A percentile compares a stretch with the other conserved stretches of the same genome.
Evolutionary conservation across 2,113 vertebrate species (phyloP).

Genomic region (Halcyon senegalensis): DNA sequence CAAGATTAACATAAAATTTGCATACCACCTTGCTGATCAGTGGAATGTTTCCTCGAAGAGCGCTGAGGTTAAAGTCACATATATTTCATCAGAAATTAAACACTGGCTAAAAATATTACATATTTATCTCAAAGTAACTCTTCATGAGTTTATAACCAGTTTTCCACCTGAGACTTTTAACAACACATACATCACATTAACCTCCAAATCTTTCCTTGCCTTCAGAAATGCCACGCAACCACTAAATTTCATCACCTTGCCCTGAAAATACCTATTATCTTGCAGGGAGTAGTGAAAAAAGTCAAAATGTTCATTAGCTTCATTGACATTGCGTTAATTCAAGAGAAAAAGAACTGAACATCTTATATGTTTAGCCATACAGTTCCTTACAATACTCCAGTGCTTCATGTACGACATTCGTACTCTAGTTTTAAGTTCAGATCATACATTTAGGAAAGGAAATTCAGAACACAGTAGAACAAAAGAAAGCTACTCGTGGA

Average conservation of each 20-base stretch:
- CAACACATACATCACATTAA: neutral
- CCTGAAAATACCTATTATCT: neutral
- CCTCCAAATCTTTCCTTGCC: neutral
- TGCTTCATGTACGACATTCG: neutral
- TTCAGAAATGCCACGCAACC: neutral
- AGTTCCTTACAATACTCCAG: neutral
- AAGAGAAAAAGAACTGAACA: neutral
- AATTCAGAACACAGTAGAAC: neutral
- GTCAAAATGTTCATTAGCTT: neutral
- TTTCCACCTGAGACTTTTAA: neutral
- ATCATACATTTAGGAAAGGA: neutral
- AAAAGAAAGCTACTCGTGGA: neutral
- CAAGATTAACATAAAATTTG: slow-evolving; percentile 51
- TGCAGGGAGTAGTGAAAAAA: neutral
- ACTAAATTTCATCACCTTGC: neutral
- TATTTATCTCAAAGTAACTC: neutral
- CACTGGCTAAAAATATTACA: neutral
- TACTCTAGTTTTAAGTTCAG: neutral
- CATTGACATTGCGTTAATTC: neutral
- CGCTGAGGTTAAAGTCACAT: neutral
- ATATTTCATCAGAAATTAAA: neutral
- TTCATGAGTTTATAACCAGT: neutral
- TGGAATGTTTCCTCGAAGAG: neutral
- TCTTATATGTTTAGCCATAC: neutral
- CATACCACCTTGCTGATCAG: slow-evolving; percentile 4